A percentile compares a stretch with the other conserved stretches of the same genome.
Evolutionary conservation across 2,888 invertebrate genomes (phyloP).

Genomic region (Malachius bipustulatus): DNA sequence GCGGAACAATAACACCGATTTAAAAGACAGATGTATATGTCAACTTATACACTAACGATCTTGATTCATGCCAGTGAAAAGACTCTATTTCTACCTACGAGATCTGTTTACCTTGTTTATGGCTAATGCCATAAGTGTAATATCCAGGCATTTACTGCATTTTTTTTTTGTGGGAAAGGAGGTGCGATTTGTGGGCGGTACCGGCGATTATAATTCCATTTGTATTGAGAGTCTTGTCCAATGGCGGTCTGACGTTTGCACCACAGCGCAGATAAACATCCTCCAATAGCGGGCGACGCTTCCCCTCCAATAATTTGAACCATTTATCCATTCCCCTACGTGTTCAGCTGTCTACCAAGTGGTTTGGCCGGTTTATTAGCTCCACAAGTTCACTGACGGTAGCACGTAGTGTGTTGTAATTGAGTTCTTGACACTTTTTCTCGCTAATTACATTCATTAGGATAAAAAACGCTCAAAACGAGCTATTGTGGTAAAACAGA

Average conservation of each 20-base stretch:
- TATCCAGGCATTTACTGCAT: slow-evolving; percentile 27
- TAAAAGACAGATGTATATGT: slow-evolving; percentile 25
- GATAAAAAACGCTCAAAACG: too few relatives aligned
- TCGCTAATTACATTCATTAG: slow-evolving; percentile 12
- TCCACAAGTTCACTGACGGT: slow-evolving; percentile 33
- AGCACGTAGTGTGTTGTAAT: slow-evolving; percentile 26
- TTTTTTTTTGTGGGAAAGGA: slow-evolving; percentile 24
- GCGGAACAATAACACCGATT: slow-evolving; percentile 20
- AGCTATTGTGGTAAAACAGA: too few relatives aligned
- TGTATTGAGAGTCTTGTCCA: slow-evolving; percentile 26
- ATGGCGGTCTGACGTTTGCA: slow-evolving; percentile 18
- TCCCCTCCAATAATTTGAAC: slow-evolving; percentile 22
- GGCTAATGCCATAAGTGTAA: slow-evolving; percentile 33
- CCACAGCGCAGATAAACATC: slow-evolving; percentile 22
- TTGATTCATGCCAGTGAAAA: slow-evolving; percentile 22
- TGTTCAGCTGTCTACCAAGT: slow-evolving; percentile 24
- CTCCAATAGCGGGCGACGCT: slow-evolving; percentile 12
- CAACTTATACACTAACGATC: slow-evolving; percentile 28
- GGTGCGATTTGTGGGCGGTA: slow-evolving; percentile 30
- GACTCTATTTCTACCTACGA: too few relatives aligned
- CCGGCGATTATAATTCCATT: slow-evolving; percentile 29
- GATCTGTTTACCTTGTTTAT: too few relatives aligned
- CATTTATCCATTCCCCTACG: slow-evolving; percentile 26
- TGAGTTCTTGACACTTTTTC: slow-evolving; percentile 19
- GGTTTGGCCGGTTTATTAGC: slow-evolving; percentile 33